Evolutionary conservation across 2,113 vertebrate species (phyloP), one percentile per base, ranked within the genome.

Genomic region (Himantopus leucocephalus): DNA sequence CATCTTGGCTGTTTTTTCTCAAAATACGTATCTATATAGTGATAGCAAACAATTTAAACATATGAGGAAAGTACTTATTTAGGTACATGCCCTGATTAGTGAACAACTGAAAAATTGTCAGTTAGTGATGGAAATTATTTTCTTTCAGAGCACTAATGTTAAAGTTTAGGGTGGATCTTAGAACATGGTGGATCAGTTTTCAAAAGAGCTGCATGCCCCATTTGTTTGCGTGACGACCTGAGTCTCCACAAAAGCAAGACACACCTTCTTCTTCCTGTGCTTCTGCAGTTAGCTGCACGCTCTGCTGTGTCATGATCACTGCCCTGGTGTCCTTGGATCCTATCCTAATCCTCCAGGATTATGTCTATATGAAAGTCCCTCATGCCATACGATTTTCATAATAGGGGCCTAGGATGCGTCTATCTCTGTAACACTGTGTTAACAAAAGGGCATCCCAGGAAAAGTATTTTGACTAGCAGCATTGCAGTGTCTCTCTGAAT

Each of bases 281-380:
- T 64, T 90, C 39, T 88, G 88, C 82, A 53, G 24, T 73, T 89
- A 76, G 37, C 63, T 71, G 52, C 21, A 17, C 0, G 32, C 67
- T 97, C 88, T 94, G 82, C 95, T 93, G 85, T 77, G 93, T 93
- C 92, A 94, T 92, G 92, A 94, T 95, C 76, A 52, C 74, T 96
- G 92, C 67, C 50, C 41, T 79, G 81, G 88, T 95, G 88, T 95
- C 88, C 96, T 96, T 92, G 82, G 90, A 96, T 94, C 72, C 92
- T 92, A 86, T 83, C 92, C 90, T 96, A 93, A 95, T 95, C 94
- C 92, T 88, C 78, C 50, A 59, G 90, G 94, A 94, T 96, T 97
- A 95, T 77, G 90, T 88, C 92, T 95, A 86, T 88, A 87, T 4
- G 16, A 92, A 90, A 92, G 85, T 91, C 39, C 74, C 29, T 79